Percentiles rank a stretch among this genome's conserved stretches.
These are phyloP conservation scores for Acronicta aceris DNA, from an alignment of 2,888 invertebrate genomes.

Conservation along the genomic window DNA sequence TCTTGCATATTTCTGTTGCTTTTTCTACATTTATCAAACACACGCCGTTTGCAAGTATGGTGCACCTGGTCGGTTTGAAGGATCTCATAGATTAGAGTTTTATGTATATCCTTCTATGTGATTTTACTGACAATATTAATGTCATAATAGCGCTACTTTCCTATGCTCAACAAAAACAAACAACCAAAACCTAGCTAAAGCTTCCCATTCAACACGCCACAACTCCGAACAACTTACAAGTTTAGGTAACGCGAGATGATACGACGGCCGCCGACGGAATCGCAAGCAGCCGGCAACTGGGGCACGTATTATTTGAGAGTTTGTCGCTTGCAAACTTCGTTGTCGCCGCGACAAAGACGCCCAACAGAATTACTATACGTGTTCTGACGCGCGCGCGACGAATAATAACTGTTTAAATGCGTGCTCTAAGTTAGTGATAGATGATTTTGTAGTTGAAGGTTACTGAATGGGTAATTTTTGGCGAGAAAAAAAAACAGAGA, in stretches of 20 bases:
- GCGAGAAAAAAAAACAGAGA: too few relatives aligned
- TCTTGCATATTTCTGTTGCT: too few relatives aligned
- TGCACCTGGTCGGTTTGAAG: too few relatives aligned
- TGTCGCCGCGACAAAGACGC: slow-evolving; percentile 60
- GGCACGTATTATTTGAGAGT: slow-evolving; percentile 67
- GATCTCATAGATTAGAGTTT: too few relatives aligned
- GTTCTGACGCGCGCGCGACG: slow-evolving; percentile 54
- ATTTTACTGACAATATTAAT: too few relatives aligned
- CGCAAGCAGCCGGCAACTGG: slow-evolving; percentile 55
- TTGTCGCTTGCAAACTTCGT: slow-evolving; percentile 63
- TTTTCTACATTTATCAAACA: too few relatives aligned
- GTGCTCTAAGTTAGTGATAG: slow-evolving; percentile 44
- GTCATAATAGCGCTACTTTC: background rate
- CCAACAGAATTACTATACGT: slow-evolving; percentile 64
- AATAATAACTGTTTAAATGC: slow-evolving; percentile 50
- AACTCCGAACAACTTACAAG: slow-evolving; percentile 58
- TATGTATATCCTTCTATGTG: too few relatives aligned
- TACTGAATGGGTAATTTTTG: too few relatives aligned
- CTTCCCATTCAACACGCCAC: slow-evolving; percentile 44
- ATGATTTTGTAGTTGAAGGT: slow-evolving; percentile 18
- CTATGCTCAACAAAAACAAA: slow-evolving; percentile 34
- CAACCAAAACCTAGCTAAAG: slow-evolving; percentile 41
- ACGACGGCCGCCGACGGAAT: slow-evolving; percentile 58
- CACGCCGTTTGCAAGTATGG: too few relatives aligned
- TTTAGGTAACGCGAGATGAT: slow-evolving; percentile 63